Evolutionary conservation across 1,140 invertebrate genomes (phyloP), one percentile per base, ranked within the genome.

Genomic region (Cardiocondyla obscurior): DNA sequence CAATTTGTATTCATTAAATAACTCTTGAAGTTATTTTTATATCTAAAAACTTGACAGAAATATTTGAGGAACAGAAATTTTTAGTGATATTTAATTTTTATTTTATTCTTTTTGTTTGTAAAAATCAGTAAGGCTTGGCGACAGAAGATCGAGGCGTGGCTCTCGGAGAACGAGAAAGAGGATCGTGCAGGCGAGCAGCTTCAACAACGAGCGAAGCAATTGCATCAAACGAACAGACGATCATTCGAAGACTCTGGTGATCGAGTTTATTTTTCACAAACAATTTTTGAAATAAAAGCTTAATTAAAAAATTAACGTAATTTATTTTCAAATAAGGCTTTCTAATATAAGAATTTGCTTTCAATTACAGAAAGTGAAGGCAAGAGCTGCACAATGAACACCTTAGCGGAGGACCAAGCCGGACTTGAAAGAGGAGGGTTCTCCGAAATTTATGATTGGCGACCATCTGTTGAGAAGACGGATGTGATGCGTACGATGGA

Each of bases 91-190:
- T 28, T 0, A 7, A 72, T 58, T 73, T 36, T 69, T 39, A 39
- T 58, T 6, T 12, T 42, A 72, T 58, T 73, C 22, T 69, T 39
- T 28, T 58, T 6, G 5, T 42, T 36, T 28, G 16, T 42, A n/a
- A 1, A 22, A 42, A 70, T 83, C 25, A 94, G 94, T 14, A 93
- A 91, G 91, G 93, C 97, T 84, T 98, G 97, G 97, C 94, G 97
- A 42, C 96, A 97, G 91, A 98, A 98, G 91, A 98, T 99, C 85
- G 97, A 98, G 93, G 97, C 97, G 16, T 98, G 98, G 98, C 94
- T 98, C 83, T 96, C 97, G 82, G 97, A 97, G 76, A 98, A 97
- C 93, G 97, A 98, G 91, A 96, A 96, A 89, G 97, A 98, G 90
- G 97, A 97, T 91, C 95, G 96, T 79, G 95, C 96, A 69, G 95